Evolutionary conservation across 1,140 invertebrate genomes (phyloP).

Genomic region (Magallana ariakensis): DNA sequence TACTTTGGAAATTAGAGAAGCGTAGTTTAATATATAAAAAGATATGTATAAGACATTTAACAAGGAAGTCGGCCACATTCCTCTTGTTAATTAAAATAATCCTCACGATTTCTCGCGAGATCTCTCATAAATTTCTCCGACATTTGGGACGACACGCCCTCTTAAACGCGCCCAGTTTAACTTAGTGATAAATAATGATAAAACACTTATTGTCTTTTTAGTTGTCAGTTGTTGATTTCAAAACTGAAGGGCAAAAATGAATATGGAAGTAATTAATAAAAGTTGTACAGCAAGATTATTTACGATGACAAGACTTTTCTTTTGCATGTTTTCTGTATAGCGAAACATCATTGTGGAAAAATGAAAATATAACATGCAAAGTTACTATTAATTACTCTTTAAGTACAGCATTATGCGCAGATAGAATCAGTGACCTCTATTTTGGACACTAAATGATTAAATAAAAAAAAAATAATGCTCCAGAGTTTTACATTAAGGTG

Average conservation of each 20-base stretch:
- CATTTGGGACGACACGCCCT: neutral
- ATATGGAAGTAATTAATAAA: conserved; percentile 3
- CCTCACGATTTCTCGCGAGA: conserved; percentile 23
- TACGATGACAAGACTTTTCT: too few relatives aligned
- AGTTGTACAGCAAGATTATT: neutral
- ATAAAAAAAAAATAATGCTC: too few relatives aligned
- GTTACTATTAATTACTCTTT: too few relatives aligned
- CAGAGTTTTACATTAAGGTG: too few relatives aligned
- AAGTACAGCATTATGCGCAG: too few relatives aligned
- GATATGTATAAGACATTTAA: neutral
- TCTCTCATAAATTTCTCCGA: neutral
- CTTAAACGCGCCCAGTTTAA: neutral
- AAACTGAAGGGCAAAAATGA: neutral
- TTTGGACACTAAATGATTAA: too few relatives aligned
- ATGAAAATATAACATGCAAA: too few relatives aligned
- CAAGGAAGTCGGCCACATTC: neutral
- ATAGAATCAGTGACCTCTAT: too few relatives aligned
- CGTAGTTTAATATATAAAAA: too few relatives aligned
- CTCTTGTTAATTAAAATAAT: neutral
- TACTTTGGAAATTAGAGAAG: too few relatives aligned
- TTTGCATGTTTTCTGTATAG: too few relatives aligned
- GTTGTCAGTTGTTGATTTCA: neutral
- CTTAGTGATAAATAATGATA: neutral
- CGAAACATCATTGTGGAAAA: too few relatives aligned
- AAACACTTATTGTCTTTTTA: neutral